phyloP scores from a whole-genome alignment of 2,888 invertebrate species.

The Dorcus parallelipipedus region DNA sequence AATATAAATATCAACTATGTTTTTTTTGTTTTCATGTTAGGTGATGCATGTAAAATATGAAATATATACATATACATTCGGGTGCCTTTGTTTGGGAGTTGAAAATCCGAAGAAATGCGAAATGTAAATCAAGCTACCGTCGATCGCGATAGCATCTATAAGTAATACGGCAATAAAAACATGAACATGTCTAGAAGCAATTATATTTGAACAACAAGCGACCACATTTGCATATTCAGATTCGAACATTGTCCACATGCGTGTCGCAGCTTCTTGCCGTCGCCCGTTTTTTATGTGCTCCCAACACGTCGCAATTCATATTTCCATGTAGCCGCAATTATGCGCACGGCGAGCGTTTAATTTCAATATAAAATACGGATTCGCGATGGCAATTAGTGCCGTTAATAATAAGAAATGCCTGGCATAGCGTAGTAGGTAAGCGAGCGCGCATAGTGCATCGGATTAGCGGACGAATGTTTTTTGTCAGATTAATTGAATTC shows the following conservation, averaged over 20 bases:
- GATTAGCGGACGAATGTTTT: not conserved
- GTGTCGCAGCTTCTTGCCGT: slow-evolving; percentile 11
- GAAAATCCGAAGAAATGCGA: too few relatives aligned
- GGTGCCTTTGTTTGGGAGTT: too few relatives aligned
- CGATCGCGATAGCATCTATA: slow-evolving; percentile 7
- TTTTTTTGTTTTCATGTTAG: too few relatives aligned
- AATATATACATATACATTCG: too few relatives aligned
- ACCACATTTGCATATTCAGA: slow-evolving; percentile 15
- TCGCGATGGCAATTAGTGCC: slow-evolving; percentile 13
- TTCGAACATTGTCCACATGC: slow-evolving; percentile 14
- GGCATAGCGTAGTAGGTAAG: not conserved
- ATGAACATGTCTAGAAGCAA: slow-evolving; percentile 8
- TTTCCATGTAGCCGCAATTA: slow-evolving; percentile 14
- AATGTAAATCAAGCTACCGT: too few relatives aligned
- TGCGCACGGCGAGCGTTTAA: slow-evolving; percentile 14
- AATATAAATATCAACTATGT: too few relatives aligned
- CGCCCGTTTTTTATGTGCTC: slow-evolving; percentile 11
- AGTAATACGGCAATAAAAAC: slow-evolving; percentile 10
- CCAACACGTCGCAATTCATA: slow-evolving; percentile 15
- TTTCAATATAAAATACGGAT: slow-evolving; percentile 16
- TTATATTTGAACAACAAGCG: slow-evolving; percentile 6
- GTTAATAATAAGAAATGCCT: slow-evolving; percentile 11
- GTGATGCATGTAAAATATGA: too few relatives aligned
- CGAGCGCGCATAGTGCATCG: not conserved
- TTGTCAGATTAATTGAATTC: slow-evolving; percentile 1